Evolutionary conservation across 2,113 vertebrate species (phyloP), one percentile per base, ranked within the genome.

Genomic region (Vidua macroura): DNA sequence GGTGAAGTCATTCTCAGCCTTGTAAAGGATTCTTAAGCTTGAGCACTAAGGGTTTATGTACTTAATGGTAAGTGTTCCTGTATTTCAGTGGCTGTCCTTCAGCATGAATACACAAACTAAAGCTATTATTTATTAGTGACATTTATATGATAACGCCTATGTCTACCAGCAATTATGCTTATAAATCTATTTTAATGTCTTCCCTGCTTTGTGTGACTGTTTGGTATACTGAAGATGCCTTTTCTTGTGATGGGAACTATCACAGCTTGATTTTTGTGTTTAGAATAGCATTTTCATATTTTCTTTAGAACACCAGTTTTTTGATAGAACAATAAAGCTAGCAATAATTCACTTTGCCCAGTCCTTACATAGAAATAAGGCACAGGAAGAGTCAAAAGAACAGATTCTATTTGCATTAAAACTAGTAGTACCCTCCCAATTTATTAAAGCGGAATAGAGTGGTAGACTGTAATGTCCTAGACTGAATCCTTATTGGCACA

Each of bases 151-250:
- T 87, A 86, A 96, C 76, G 43, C 74, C 67, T 79, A 87, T 9
- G 16, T 94, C 82, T 95, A 91, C 55, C 58, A 92, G 73, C 92
- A 89, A 88, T 97, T 97, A 95, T 92, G 69, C 86, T 91, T 93
- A 94, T 88, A 94, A 86, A 88, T 96, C 85, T 91, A 23, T 90
- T 94, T 90, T 91, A 91, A 78, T 80, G 64, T 70, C 91, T 76
- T 87, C 44, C 9, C 28, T 62, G 64, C 69, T 91, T 96, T 92
- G 44, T 90, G 4, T 92, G 95, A 94, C 68, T 75, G 62, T 67
- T 60, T 77, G 70, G 23, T 74, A 16, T 59, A 53, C 33, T 68
- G 48, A 78, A 92, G 88, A 76, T 78, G 49, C 58, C 53, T 85
- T 85, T 90, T 73, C 78, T 85, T 52, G 52, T 58, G 33, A 82